Conservation (phyloP, 2,888 invertebrate genomes). For the Nomada lathburiana region DNA sequence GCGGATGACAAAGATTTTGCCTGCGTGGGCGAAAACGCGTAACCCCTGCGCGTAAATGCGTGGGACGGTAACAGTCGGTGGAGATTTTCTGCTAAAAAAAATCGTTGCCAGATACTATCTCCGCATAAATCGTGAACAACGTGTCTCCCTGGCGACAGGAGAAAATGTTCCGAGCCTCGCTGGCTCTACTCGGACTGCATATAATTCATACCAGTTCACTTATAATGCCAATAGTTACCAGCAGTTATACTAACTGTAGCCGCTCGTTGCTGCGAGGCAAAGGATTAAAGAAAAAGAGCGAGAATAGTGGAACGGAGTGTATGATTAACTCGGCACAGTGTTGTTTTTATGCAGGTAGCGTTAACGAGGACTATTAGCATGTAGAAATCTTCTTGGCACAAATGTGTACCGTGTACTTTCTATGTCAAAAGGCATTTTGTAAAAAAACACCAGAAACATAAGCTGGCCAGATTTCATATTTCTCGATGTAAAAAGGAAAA, state of each 20-base stretch:
- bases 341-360: neutral
- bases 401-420: neutral
- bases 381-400: neutral
- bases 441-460: neutral
- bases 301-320: neutral
- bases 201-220: too few species aligned
- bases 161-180: neutral
- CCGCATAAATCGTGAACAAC: constrained; percentile 25
- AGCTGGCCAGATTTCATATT: neutral
- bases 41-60: constrained; percentile 13
- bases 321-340: neutral
- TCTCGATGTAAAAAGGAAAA: neutral
- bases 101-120: constrained; percentile 28
- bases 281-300: too few species aligned
- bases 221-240: too few species aligned
- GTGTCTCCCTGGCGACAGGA: neutral
- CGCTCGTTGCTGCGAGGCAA: too few species aligned
- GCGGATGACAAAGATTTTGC: constrained; percentile 35
- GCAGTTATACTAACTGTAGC: too few species aligned
- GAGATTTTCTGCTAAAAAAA: constrained; percentile 17
- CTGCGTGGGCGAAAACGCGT: constrained; percentile 26
- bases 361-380: constrained; percentile 3
- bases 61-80: constrained; percentile 16
- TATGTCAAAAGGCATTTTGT: neutral
- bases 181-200: neutral